Evolutionary conservation across 2,888 invertebrate species (phyloP), one percentile per base, ranked within the genome.

Genomic region (Molorchus minor): DNA sequence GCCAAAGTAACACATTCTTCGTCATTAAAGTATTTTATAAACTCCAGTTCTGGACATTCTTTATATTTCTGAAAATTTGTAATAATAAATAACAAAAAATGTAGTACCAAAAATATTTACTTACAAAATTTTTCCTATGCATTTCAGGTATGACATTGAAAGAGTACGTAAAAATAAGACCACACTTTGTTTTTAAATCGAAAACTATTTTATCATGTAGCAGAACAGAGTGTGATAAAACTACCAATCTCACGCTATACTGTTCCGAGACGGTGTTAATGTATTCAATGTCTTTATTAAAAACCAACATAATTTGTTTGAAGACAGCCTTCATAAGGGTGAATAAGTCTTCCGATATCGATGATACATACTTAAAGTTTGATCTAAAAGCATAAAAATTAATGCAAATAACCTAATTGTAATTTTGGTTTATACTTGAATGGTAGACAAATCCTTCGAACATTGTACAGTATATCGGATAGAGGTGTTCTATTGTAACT

Each of bases 131-230:
- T 12, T 59, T 53, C 30, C 55, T 61, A 46, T 67, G 64, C 20
- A 68, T 62, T 53, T 73, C 68, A 2, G 75, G 73, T 46, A 71
- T 79, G 15, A 80, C 74, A 40, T 82, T 77, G 30, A 82, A 81
- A 73, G 84, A 81, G 45, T 84, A 78, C 3, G 86, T 77, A 55
- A 83, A 80, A 12, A 88, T 73, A 30, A 87, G 82, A 0, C 87
- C 88, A 62, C 85, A 84, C 69, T 89, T 85, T 3, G 84, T 84
- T 71, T 87, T 87, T 0, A 87, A 85, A 70, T 90, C 89, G 84
- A 88, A 87, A 0, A 87, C 85, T 1, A 87, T 81, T 58, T 85
- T 84, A 2, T 79, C 78, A 67, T 86, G 66, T 12, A 64, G 64
- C 12, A 79, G 68, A 20, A 78, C 62, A 33, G 72, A 56, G 55